Base-by-base conservation (phyloP, 2,888 invertebrate genomes). In the Dicycla oo region DNA sequence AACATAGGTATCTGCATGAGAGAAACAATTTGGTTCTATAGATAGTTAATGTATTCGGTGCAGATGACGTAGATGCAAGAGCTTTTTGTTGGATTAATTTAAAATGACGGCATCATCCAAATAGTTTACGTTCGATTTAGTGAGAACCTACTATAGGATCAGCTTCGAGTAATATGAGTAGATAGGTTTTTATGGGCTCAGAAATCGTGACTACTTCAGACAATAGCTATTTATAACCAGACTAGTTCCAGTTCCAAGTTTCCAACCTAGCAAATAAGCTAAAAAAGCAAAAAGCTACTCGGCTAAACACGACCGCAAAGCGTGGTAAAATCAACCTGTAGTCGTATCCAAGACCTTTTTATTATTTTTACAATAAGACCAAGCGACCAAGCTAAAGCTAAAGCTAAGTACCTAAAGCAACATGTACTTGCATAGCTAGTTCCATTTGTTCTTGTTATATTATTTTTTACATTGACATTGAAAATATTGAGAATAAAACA, bases 141-240 rank as follows among this genome's bases (percentile, higher is more conserved):
- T 26, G 13, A 30, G 20, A 43, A 60, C 40, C 2, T 6, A 18
- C 6, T 23, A 34, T 34, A 40, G 1, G 8, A 20, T 23, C 20
- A 43, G 8, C 43, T 34, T 11, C 11, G 11, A 49, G 30, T 61
- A 51, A 43, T 20, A 18, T 23, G 56, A 38, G 23, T 18, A 6
- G 6, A 6, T 34, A 34, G 34, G 34, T 34, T 34, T 34, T 34
- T 6, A 56, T 45, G 10, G 68, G 51, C 30, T 69, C 76, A 60
- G 20, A 65, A 72, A 53, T 49, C 60, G 63, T 67, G 60, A 63
- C 30, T 45, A 18, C 57, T 56, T 58, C 65, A 62, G 66, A 51
- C 45, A 66, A 60, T 63, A 63, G 38, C 60, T 83, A 86, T 83
- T 83, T 72, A 69, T 86, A 77, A 51, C 63, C 10, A 43, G 61